Base-by-base conservation (phyloP, 2,888 invertebrate species). In the Amorpha juglandis region DNA sequence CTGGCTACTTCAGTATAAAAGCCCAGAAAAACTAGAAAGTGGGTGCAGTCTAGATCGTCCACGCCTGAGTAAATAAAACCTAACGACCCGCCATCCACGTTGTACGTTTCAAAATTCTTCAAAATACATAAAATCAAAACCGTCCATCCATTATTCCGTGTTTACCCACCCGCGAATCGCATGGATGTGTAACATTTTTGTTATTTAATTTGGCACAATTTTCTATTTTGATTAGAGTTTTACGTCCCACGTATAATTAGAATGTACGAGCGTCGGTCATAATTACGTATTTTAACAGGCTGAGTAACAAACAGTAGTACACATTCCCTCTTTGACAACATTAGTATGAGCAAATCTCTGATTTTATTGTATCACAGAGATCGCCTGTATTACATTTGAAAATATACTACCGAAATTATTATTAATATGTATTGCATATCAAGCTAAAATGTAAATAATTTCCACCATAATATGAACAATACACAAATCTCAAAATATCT, bases 181-280 rank as follows among this genome's bases (percentile, higher is more conserved):
- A 58, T 35, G 48, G n/a, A 4, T 48, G 47, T 35, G 35, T 19
- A 42, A 58, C 58, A 63, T 63, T 63, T 33, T 63, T 63, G 58
- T 65, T 58, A 38, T 58, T 65, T 65, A 9, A 58, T 65, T 65
- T 65, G 55, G 58, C 64, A 58, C 64, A 48, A 50, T 50, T 48
- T 47, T 33, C 53, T 64, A 33, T 64, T 47, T 47, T 16, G 42
- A 21, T 53, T 55, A 47, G 48, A 38, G 62, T 35, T 47, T 47
- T 16, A 45, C 42, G 64, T 19, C 35, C 16, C 27, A 33, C 51
- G 21, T 64, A 47, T 53, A 53, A 55, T 53, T 53, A 50, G 27
- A 64, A 53, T 21, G 7, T 62, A 14, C 9, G 11, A 45, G 16
- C 27, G 35, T 38, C 27, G 42, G 21, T 52, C 21, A 35, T 11